These are phyloP conservation scores for Melanotaenia nigrans DNA, from an alignment of 2,797 vertebrate species.

Conservation along the genomic window DNA sequence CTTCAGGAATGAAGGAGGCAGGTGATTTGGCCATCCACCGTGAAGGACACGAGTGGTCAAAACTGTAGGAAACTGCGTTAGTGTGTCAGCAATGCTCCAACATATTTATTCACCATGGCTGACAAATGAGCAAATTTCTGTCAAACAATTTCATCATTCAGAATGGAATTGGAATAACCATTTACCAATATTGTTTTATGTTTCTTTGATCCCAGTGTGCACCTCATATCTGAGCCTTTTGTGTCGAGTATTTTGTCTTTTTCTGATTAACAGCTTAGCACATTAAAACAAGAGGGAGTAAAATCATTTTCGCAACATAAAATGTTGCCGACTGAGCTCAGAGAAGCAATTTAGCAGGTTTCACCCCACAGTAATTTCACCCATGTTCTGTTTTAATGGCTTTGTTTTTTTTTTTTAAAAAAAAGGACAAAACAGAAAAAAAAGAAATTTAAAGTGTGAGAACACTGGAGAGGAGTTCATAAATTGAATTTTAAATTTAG, in stretches of 20 bases:
- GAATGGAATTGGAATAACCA: conserved; percentile 74
- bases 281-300: conserved; percentile 79
- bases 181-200: conserved; percentile 81
- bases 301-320: conserved; percentile 82
- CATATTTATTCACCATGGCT: conserved; percentile 17
- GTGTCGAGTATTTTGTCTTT: conserved; percentile 72
- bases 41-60: conserved; percentile 54
- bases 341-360: conserved; percentile 84
- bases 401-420: conserved; percentile 73
- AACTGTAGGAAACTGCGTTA: conserved; percentile 23
- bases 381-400: conserved; percentile 82
- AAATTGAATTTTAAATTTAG: conserved; percentile 86
- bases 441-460: conserved; percentile 64
- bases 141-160: conserved; percentile 46
- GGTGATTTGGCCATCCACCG: conserved; percentile 58
- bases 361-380: conserved; percentile 82
- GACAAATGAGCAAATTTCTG: conserved; percentile 39
- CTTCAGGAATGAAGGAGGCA: conserved; percentile 45
- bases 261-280: conserved; percentile 82
- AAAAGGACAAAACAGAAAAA: conserved; percentile 41
- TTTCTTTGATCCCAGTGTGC: conserved; percentile 79
- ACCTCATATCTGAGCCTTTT: conserved; percentile 70
- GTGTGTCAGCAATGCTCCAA: background rate
- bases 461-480: conserved; percentile 76
- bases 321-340: conserved; percentile 77